Evolutionary conservation across 1,140 invertebrate species (phyloP).

Genomic region (Bathynomus jamesi): DNA sequence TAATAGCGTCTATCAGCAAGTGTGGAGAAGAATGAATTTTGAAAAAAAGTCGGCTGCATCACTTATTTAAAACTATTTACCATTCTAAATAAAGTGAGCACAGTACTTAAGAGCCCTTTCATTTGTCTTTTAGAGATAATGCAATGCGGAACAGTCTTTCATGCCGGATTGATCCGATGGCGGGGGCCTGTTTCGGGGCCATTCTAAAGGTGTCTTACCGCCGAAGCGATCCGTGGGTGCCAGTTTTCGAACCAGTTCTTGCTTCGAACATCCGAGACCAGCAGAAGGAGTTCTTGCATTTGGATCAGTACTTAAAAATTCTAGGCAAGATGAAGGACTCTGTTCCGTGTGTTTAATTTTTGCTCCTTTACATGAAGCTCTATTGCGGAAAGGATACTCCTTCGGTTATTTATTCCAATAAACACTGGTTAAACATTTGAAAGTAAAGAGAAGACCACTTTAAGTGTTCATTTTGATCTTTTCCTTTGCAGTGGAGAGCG

Average conservation of each 20-base stretch:
- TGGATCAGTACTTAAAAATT: constrained; percentile 72
- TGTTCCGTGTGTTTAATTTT: neutral
- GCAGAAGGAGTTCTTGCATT: constrained; percentile 50
- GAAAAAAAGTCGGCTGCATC: too few relatives aligned
- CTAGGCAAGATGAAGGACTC: constrained; percentile 49
- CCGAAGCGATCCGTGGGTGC: constrained; percentile 60
- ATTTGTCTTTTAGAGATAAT: too few relatives aligned
- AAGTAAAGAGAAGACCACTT: too few relatives aligned
- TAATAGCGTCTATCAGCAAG: too few relatives aligned
- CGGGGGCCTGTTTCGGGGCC: constrained; percentile 60
- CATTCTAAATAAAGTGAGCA: too few relatives aligned
- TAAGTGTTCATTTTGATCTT: neutral
- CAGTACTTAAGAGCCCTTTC: too few relatives aligned
- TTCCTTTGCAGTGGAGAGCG: constrained; percentile 14
- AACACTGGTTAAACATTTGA: too few relatives aligned
- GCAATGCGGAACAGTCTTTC: constrained; percentile 63
- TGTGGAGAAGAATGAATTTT: too few relatives aligned
- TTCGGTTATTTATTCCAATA: too few relatives aligned
- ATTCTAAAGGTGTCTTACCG: constrained; percentile 68
- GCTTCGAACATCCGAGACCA: constrained; percentile 61
- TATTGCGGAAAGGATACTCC: too few relatives aligned
- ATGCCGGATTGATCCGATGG: constrained; percentile 61
- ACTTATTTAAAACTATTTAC: too few relatives aligned
- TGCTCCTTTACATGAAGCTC: too few relatives aligned
- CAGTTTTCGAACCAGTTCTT: constrained; percentile 62